Conservation (phyloP, 2,888 invertebrate genomes). For the Drosophila mimetica region DNA sequence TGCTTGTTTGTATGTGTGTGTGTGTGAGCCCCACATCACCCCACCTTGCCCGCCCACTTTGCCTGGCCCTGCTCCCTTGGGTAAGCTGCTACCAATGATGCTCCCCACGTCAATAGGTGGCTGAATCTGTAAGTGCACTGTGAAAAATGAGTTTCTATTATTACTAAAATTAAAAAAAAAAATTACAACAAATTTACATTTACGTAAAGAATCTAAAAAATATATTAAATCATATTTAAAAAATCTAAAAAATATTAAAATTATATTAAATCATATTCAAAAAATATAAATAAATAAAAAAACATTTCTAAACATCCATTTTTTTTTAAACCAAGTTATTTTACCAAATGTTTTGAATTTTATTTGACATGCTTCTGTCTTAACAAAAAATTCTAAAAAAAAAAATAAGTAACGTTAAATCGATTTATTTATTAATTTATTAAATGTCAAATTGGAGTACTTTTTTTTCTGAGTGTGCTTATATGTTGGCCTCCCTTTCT, state of each 20-base stretch:
- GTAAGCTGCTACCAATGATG: constrained; percentile 60
- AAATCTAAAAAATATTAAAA: no score
- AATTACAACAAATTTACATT: no score
- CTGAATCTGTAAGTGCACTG: constrained; percentile 31
- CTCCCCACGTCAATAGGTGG: constrained; percentile 75
- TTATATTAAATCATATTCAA: no score
- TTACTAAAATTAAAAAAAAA: background rate
- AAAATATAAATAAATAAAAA: no score
- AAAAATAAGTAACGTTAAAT: no score
- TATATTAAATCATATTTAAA: no score
- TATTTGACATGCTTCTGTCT: no score
- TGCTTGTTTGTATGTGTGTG: constrained; percentile 32
- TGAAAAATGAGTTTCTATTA: background rate
- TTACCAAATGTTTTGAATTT: no score
- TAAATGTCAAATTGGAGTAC: background rate
- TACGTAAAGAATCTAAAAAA: no score
- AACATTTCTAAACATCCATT: no score
- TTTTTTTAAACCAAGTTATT: no score
- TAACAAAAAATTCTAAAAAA: no score
- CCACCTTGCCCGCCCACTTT: background rate
- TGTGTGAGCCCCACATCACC: constrained; percentile 18
- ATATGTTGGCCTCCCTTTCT: constrained; percentile 5
- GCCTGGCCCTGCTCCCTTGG: constrained; percentile 30
- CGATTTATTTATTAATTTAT: background rate
- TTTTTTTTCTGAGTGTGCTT: background rate